Percentiles rank a stretch among this genome's conserved stretches.
phyloP scores from a whole-genome alignment of 2,888 invertebrate species.

The Agrotis puta region DNA sequence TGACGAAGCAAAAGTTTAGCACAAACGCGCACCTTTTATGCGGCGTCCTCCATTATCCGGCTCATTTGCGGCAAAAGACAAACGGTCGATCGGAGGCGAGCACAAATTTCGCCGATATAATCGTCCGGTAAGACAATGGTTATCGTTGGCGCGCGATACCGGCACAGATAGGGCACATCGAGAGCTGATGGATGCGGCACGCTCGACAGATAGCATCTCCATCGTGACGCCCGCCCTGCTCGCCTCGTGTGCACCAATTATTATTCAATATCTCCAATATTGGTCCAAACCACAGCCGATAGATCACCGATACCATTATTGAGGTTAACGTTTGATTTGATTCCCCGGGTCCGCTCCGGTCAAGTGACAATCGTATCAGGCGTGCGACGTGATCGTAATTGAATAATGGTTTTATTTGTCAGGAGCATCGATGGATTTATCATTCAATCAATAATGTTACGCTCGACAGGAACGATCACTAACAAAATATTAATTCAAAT shows the following conservation, averaged over 20 bases:
- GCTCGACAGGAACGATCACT: conserved; percentile 56
- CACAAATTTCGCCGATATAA: conserved; percentile 89
- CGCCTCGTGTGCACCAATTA: conserved; percentile 87
- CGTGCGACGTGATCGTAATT: conserved; percentile 78
- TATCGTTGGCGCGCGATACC: conserved; percentile 86
- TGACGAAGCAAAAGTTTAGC: conserved; percentile 87
- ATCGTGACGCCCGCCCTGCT: conserved; percentile 81
- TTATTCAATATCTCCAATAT: conserved; percentile 87
- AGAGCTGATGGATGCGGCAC: conserved; percentile 89
- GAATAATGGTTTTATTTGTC: conserved; percentile 82
- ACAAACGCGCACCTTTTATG: conserved; percentile 85
- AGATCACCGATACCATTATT: conserved; percentile 77
- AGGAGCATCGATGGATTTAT: conserved; percentile 76
- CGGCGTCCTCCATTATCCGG: conserved; percentile 82
- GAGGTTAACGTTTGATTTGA: conserved; percentile 82
- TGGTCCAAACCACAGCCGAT: conserved; percentile 64
- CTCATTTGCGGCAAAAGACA: conserved; percentile 90
- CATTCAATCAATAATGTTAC: conserved; percentile 73
- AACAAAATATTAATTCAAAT: conserved; percentile 65
- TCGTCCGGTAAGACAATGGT: conserved; percentile 87
- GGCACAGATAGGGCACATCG: conserved; percentile 79
- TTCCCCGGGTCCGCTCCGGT: conserved; percentile 78
- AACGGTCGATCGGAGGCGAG: conserved; percentile 86
- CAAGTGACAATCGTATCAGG: conserved; percentile 83
- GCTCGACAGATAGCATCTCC: conserved; percentile 86